Evolutionary conservation across 2,888 invertebrate species (phyloP).

Genomic region (Drosophila mimetica): DNA sequence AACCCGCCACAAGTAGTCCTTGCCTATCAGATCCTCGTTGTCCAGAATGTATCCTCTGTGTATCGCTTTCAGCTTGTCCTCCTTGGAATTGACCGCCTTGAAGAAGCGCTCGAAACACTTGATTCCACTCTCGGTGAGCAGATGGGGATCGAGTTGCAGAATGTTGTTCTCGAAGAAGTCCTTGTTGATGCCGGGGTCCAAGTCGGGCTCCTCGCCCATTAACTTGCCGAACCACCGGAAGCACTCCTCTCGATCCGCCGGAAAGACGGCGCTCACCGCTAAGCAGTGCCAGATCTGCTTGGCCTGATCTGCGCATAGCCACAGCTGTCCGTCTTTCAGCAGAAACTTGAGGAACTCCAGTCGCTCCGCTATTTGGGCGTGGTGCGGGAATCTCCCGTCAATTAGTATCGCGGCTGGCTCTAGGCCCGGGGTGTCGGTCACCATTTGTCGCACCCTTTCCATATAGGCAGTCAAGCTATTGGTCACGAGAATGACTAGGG

Average conservation of each 20-base stretch:
- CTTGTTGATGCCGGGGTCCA: constrained; percentile 97
- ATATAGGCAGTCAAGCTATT: constrained; percentile 96
- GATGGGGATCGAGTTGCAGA: constrained; percentile 94
- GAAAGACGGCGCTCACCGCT: constrained; percentile 96
- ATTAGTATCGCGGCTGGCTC: constrained; percentile 89
- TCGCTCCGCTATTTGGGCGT: constrained; percentile 96
- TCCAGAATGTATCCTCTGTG: constrained; percentile 94
- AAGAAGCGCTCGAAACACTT: constrained; percentile 91
- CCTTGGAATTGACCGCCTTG: constrained; percentile 95
- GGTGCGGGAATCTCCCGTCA: constrained; percentile 96
- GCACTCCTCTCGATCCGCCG: constrained; percentile 97
- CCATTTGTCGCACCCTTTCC: constrained; percentile 90
- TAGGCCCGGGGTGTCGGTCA: constrained; percentile 87
- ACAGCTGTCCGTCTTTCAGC: constrained; percentile 97
- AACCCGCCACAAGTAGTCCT: constrained; percentile 98
- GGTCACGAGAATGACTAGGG: constrained; percentile 96
- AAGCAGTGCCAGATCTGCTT: constrained; percentile 98
- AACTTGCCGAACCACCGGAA: constrained; percentile 99
- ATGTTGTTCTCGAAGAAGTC: constrained; percentile 98
- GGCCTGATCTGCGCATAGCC: constrained; percentile 98
- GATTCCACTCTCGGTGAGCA: constrained; percentile 97
- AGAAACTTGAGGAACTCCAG: constrained; percentile 96
- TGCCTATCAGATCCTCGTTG: constrained; percentile 96
- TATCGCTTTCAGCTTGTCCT: constrained; percentile 95
- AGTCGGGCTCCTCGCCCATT: constrained; percentile 98